These are phyloP conservation scores for Chiroxiphia lanceolata DNA, from an alignment of 2,797 vertebrate species.

Conservation along the genomic window DNA sequence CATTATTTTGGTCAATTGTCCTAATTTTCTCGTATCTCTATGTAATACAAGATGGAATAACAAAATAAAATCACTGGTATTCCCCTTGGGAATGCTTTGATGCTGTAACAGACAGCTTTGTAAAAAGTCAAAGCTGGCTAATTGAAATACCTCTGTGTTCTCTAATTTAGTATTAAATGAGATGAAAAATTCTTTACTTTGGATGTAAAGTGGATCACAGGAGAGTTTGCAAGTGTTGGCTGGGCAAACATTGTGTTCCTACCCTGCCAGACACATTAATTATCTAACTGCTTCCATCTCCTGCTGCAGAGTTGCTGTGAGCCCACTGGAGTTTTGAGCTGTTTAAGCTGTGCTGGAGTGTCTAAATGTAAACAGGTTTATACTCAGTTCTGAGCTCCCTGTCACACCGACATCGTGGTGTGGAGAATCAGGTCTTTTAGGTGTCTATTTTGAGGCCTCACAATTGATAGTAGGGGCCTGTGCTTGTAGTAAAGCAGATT, in stretches of 20 bases:
- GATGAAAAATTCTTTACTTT: not conserved
- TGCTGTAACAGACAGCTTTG: slow-evolving; percentile 30
- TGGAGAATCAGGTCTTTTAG: not conserved
- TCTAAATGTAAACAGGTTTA: not conserved
- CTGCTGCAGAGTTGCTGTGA: not conserved
- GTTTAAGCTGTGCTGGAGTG: not conserved
- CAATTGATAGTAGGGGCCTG: not conserved
- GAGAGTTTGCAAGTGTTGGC: not conserved
- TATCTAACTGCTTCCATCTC: not conserved
- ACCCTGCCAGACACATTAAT: not conserved
- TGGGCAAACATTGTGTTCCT: not conserved
- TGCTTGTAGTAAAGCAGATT: not conserved
- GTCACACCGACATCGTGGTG: not conserved
- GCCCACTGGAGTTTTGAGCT: not conserved
- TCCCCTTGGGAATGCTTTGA: not conserved
- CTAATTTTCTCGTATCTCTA: not conserved
- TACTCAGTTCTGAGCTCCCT: not conserved
- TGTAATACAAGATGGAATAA: not conserved
- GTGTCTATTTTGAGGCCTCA: not conserved
- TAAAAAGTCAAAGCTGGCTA: not conserved
- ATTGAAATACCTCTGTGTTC: not conserved
- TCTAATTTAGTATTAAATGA: not conserved
- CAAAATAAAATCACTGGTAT: not conserved
- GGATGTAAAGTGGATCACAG: not conserved
- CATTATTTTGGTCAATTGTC: not conserved